Percentiles rank a stretch among this genome's conserved stretches.
Conservation (phyloP, 2,888 invertebrate genomes). For the Hymenopus coronatus region DNA sequence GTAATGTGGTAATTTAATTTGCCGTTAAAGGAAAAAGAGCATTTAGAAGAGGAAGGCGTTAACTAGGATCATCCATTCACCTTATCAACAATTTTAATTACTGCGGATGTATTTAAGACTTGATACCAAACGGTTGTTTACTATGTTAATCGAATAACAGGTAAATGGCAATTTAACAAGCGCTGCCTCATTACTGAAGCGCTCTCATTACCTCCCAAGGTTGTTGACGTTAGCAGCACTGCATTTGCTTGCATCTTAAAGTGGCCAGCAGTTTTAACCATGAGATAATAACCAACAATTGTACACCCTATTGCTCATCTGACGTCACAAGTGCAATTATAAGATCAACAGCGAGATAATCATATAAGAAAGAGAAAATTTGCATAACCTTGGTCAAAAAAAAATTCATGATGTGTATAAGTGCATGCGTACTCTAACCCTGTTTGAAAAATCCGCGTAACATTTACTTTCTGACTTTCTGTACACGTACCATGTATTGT, state of each 20-base stretch:
- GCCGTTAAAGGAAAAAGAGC: not conserved
- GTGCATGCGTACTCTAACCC: too few relatives aligned
- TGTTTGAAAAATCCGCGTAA: too few relatives aligned
- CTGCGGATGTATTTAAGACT: not conserved
- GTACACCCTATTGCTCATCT: not conserved
- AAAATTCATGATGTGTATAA: too few relatives aligned
- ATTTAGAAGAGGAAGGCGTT: too few relatives aligned
- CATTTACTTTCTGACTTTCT: too few relatives aligned
- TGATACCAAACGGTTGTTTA: not conserved
- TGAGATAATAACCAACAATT: not conserved
- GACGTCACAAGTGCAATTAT: not conserved
- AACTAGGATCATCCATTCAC: too few relatives aligned
- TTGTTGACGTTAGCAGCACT: not conserved
- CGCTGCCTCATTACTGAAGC: not conserved
- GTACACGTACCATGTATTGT: too few relatives aligned
- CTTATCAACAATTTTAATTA: not conserved
- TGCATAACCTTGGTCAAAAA: not conserved
- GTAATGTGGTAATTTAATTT: not conserved
- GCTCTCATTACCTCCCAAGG: not conserved
- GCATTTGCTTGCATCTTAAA: not conserved
- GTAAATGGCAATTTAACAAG: not conserved
- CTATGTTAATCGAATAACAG: not conserved
- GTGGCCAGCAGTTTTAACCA: not conserved
- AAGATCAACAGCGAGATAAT: not conserved
- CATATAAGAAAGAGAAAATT: not conserved